Percentiles rank a stretch among this genome's conserved stretches.
phyloP scores from a whole-genome alignment of 37 sponge, comb jelly and placozoan genomes.

The Oopsacas minuta region DNA sequence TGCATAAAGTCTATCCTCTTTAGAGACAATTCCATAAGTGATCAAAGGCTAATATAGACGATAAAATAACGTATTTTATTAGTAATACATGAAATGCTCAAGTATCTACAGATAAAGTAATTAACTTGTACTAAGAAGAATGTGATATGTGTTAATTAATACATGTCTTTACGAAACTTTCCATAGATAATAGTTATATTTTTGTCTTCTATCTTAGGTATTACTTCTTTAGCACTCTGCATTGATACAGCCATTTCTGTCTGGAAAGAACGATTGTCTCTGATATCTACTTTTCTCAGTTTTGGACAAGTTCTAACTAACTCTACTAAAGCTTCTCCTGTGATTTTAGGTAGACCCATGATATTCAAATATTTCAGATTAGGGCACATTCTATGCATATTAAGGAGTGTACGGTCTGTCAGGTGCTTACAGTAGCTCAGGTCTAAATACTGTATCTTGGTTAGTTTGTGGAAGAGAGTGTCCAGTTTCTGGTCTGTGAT shows the following conservation, averaged over 20 bases:
- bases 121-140: neutral
- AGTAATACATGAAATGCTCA: no score
- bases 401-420: neutral
- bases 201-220: neutral
- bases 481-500: conserved; percentile 3
- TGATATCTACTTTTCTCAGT: neutral
- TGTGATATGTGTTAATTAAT: neutral
- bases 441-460: neutral
- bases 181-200: neutral
- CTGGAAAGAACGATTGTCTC: neutral
- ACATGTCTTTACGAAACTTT: conserved; percentile 6
- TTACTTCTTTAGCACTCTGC: neutral
- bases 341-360: neutral
- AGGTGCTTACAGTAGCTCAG: conserved; percentile 4
- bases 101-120: neutral
- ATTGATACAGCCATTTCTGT: conserved; percentile 12
- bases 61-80: neutral
- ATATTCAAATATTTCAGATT: neutral
- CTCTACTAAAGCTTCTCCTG: neutral
- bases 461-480: neutral
- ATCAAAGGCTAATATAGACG: neutral
- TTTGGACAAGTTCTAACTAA: neutral
- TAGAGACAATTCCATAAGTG: neutral
- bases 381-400: neutral
- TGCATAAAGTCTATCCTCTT: neutral